Base-by-base conservation (phyloP, 2,888 invertebrate species). In the Capitulum mitella region DNA sequence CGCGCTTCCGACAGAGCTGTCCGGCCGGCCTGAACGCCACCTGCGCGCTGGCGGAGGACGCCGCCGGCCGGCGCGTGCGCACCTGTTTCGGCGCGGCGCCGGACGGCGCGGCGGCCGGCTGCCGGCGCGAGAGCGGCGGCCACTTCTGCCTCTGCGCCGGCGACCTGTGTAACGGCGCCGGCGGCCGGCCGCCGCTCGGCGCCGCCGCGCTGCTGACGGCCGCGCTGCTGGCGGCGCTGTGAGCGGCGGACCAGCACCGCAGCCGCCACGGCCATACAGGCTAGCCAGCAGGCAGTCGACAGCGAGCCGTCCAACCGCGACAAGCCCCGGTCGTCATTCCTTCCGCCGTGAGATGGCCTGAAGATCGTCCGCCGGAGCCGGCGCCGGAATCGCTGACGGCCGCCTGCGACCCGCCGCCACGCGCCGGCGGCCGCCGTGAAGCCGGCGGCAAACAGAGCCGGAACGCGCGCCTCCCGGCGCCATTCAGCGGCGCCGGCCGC, bases 11-110 rank as follows among this genome's bases (percentile, higher is more conserved):
- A 37, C 37, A 37, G 3, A 1, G 5, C 8, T 70, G 70, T 26
- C 70, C 70, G 26, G 37, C 37, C 40, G 40, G 40, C 1, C 40
- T 70, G 10, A 70, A 40, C 70, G 22, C 1, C 70, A 70, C 29
- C 37, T 70, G 70, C 70, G 70, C 70, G 10, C 8, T 26, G 22
- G 70, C 70, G 19, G 70, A 70, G 37, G 70, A 70, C 70, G 26
- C 70, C 26, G 40, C 22, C 22, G 70, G 70, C 37, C 37, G 70
- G 37, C 37, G 70, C 22, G 70, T 70, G 37, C 58, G 46, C 46
- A 79, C 64, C 54, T 58, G 29, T 48, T 78, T 54, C 78, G 64
- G 37, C 43, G 76, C 79, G 26, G 32, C 46, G n/a, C 40, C 43
- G 64, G 78, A 54, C n/a, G 74, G 51, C 19, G 34, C 32, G 43